phyloP scores from a whole-genome alignment of 2,888 invertebrate species.

The Hyposoter dolosus region DNA sequence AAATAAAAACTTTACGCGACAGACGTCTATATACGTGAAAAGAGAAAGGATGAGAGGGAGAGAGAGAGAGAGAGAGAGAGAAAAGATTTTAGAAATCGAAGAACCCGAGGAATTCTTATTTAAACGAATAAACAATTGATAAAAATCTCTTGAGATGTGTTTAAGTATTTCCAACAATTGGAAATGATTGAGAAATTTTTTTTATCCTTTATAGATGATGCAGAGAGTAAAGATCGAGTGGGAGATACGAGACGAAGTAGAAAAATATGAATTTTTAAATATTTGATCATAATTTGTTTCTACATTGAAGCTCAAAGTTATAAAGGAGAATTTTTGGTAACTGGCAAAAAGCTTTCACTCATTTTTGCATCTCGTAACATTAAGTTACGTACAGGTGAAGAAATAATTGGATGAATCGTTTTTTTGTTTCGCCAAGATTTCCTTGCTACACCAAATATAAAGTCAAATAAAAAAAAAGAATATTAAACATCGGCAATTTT shows the following conservation, averaged over 20 bases:
- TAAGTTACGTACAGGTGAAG: not conserved
- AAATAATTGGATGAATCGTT: not conserved
- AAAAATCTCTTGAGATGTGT: not conserved
- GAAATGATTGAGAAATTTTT: not conserved
- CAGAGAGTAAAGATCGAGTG: slow-evolving; percentile 6
- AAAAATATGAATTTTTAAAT: slow-evolving; percentile 7
- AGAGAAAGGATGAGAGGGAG: not conserved
- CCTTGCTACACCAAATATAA: not conserved
- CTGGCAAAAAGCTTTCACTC: not conserved
- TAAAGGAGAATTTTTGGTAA: not conserved
- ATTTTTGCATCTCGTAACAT: too few species aligned
- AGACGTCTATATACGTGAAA: not conserved
- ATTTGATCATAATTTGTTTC: not conserved
- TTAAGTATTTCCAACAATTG: not conserved
- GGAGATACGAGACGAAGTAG: slow-evolving; percentile 39
- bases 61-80: not conserved
- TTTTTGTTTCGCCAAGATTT: not conserved
- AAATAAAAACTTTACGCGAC: not conserved
- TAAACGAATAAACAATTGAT: not conserved
- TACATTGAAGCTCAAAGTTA: not conserved
- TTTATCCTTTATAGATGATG: not conserved
- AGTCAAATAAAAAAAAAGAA: not conserved
- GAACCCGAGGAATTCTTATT: not conserved
- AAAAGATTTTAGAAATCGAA: not conserved
- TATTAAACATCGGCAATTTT: not conserved